Evolutionary conservation across 2,797 vertebrate genomes (phyloP).

Genomic region (Tragopan temminckii): DNA sequence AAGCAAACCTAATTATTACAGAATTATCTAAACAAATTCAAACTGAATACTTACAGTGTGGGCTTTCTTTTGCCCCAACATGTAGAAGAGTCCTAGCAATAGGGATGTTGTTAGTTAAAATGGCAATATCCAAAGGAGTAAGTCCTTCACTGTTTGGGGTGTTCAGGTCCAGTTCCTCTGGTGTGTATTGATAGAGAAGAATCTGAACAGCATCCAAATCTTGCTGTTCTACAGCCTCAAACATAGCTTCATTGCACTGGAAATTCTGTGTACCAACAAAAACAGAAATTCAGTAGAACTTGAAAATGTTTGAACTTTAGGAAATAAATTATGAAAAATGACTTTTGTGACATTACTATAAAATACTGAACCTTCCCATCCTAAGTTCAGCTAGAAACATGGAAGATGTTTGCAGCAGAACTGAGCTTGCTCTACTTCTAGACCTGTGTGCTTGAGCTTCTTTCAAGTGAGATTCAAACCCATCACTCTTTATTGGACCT

Average conservation of each 20-base stretch:
- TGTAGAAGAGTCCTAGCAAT: slow-evolving; percentile 92
- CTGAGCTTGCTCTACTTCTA: neutral
- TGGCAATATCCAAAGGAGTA: slow-evolving; percentile 93
- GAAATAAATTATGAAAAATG: neutral
- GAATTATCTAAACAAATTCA: neutral
- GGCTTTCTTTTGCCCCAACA: slow-evolving; percentile 92
- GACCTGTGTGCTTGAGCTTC: neutral
- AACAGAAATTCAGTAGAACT: neutral
- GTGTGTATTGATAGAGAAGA: slow-evolving; percentile 91
- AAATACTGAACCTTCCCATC: neutral
- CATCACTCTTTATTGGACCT: neutral
- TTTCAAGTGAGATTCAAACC: neutral
- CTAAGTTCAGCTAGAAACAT: neutral
- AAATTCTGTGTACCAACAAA: slow-evolving; percentile 83
- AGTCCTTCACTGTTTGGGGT: slow-evolving; percentile 93
- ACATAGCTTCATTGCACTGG: slow-evolving; percentile 92
- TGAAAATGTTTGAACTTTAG: neutral
- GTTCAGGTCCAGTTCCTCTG: slow-evolving; percentile 95
- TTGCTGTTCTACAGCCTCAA: slow-evolving; percentile 96
- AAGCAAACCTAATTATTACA: neutral
- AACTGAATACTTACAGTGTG: slow-evolving; percentile 89
- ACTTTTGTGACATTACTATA: neutral
- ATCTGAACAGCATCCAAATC: slow-evolving; percentile 94
- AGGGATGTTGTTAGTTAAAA: slow-evolving; percentile 95
- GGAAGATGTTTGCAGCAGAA: neutral